A percentile compares a stretch with the other conserved stretches of the same genome.
Conservation (phyloP, 2,888 invertebrate species). For the Eristalinus sepulchralis region DNA sequence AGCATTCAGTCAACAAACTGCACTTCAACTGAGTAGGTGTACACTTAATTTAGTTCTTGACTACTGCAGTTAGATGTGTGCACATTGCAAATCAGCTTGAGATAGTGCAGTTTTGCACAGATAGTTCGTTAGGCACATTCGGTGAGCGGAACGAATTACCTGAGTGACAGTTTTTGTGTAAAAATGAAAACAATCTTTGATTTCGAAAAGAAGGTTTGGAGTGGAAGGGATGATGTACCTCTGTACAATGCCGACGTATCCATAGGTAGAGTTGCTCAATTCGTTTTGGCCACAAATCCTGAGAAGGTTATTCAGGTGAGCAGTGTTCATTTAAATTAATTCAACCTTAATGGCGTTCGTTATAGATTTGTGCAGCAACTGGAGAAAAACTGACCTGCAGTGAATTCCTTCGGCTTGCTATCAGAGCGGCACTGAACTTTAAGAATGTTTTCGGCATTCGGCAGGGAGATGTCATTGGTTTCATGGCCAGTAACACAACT, state of each 20-base stretch:
- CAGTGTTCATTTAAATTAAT: neutral
- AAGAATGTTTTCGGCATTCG: constrained; percentile 72
- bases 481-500: constrained; percentile 76
- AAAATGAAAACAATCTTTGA: constrained; percentile 73
- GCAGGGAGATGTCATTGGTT: constrained; percentile 78
- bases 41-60: neutral
- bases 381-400: constrained; percentile 10
- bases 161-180: neutral
- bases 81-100: neutral
- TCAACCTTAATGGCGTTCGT: neutral
- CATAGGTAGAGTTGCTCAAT: constrained; percentile 75
- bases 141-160: neutral
- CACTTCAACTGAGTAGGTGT: neutral
- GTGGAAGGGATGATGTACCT: constrained; percentile 74
- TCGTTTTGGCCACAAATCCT: constrained; percentile 72
- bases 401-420: neutral
- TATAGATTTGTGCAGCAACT: constrained; percentile 18
- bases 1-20: neutral
- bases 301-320: constrained; percentile 76
- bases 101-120: neutral
- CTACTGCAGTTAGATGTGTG: neutral
- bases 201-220: constrained; percentile 75
- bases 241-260: constrained; percentile 76
- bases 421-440: constrained; percentile 33
- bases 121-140: neutral